These are phyloP conservation scores for Archaeoteleia sp. DNA, from an alignment of 2,888 invertebrate genomes.

Conservation along the genomic window DNA sequence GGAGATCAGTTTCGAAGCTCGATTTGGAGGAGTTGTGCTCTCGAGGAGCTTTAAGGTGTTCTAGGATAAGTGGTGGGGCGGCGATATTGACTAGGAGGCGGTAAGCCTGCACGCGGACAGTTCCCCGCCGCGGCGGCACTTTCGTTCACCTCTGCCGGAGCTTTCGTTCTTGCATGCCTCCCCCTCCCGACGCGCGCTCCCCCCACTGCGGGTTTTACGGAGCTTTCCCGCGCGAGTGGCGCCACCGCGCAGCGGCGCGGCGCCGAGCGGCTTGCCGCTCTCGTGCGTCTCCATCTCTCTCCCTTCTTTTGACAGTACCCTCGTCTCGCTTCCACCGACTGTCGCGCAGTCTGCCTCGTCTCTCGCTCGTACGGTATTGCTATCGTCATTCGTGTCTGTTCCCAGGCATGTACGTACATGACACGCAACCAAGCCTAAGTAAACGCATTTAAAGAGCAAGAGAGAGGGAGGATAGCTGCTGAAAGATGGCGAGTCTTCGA, in stretches of 20 bases:
- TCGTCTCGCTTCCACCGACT: conserved; percentile 13
- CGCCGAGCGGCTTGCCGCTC: conserved; percentile 38
- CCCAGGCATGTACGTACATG: not conserved
- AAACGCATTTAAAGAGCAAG: not conserved
- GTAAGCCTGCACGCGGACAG: conserved; percentile 46
- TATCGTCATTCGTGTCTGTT: conserved; percentile 5
- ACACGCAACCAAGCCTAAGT: conserved; percentile 1
- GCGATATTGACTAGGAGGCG: conserved; percentile 49
- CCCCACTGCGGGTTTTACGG: conserved; percentile 41
- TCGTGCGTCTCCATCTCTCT: conserved; percentile 31
- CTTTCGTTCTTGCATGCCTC: conserved; percentile 3
- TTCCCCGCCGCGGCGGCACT: conserved; percentile 44
- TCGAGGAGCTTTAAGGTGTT: conserved; percentile 33
- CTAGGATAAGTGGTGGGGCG: conserved; percentile 27
- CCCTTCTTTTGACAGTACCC: conserved; percentile 5
- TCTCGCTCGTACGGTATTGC: conserved; percentile 12
- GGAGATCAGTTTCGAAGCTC: conserved; percentile 28
- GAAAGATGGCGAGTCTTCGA: conserved; percentile 17
- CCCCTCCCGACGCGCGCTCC: conserved; percentile 2
- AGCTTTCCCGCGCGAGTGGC: conserved; percentile 50
- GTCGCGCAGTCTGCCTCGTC: conserved; percentile 12
- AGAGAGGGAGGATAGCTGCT: conserved; percentile 7
- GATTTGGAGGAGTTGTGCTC: conserved; percentile 21
- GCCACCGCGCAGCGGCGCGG: conserved; percentile 44
- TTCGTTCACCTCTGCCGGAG: conserved; percentile 37